Conservation (phyloP, 1,140 invertebrate genomes). For the Alviniconcha marisindica region DNA sequence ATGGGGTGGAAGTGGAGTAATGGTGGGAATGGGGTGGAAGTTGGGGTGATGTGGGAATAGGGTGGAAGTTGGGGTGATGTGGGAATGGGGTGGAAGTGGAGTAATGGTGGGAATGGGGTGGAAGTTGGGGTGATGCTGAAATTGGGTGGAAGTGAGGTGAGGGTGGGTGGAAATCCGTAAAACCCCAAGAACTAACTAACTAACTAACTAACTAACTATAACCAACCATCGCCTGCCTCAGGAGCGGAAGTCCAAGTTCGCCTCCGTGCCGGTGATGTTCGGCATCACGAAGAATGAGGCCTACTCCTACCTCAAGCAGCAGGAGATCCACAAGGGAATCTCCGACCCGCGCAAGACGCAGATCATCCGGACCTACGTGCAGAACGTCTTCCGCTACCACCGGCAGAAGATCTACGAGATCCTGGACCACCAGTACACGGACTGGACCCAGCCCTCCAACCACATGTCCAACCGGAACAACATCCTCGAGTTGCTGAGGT, state of each 20-base stretch:
- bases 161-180: no score
- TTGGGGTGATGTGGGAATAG: no score
- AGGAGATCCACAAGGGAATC: conserved; percentile 94
- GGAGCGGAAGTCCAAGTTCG: conserved; percentile 68
- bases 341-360: conserved; percentile 91
- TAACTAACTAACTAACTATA: no score
- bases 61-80: no score
- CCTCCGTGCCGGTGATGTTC: conserved; percentile 87
- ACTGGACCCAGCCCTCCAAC: conserved; percentile 62
- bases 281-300: conserved; percentile 95
- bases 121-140: no score
- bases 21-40: no score
- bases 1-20: no score
- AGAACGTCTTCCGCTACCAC: conserved; percentile 92
- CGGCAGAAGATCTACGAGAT: conserved; percentile 98
- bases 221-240: background rate
- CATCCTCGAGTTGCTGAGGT: conserved; percentile 87
- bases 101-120: no score
- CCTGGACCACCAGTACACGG: conserved; percentile 93
- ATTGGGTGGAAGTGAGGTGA: no score
- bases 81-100: no score
- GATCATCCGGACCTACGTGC: conserved; percentile 93
- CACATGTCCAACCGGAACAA: conserved; percentile 92
- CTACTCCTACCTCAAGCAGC: conserved; percentile 90
- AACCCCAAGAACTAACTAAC: no score